Base-by-base conservation (phyloP, 2,888 invertebrate species). In the Ptychoptera albimana region DNA sequence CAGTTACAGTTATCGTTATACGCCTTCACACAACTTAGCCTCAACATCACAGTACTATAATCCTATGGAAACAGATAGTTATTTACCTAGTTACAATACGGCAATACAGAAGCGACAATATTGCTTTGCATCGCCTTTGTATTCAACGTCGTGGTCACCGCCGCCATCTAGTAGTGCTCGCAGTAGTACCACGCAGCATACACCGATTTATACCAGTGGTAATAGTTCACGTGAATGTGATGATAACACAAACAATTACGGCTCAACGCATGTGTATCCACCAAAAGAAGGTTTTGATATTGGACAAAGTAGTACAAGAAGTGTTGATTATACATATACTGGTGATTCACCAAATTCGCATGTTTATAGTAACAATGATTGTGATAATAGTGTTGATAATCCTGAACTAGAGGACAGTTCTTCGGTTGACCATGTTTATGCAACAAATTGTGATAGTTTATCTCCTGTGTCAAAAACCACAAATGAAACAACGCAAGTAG, bases 1-100 rank as follows among this genome's bases (percentile, higher is more conserved):
- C 34, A 67, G 67, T 52, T 72, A 72, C 51, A 64, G 64, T 42
- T 59, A 56, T 48, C 57, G 61, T 1, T 73, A 64, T 43, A 65
- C 65, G 9, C 65, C 65, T n/a, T 60, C 60, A 58, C 59, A 64
- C 50, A 60, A 63, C 50, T 42, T 43, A 3, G 39, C 47, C 6
- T 60, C 61, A 13, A 64, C 64, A 46, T 60, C 58, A 39, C 59
- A 58, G 48, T 60, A 59, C 48, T 66, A 65, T 45, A 66, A 66
- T 52, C 66, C 66, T 8, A 48, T 63, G 31, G 64, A 65, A 53
- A 63, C 63, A 39, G 66, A 66, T 52, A 64, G 61, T 12, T 66
- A 66, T 51, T 55, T 61, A 49, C 66, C 66, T 30, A 64, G 64
- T 47, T 66, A 66, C 38, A 65, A 66, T 49, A 61, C 60, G 51